Evolutionary conservation across 35 echinoderm and acorn worm species (phyloP), one percentile per base, ranked within the genome.

Genomic region (Ophioderma brevispina): DNA sequence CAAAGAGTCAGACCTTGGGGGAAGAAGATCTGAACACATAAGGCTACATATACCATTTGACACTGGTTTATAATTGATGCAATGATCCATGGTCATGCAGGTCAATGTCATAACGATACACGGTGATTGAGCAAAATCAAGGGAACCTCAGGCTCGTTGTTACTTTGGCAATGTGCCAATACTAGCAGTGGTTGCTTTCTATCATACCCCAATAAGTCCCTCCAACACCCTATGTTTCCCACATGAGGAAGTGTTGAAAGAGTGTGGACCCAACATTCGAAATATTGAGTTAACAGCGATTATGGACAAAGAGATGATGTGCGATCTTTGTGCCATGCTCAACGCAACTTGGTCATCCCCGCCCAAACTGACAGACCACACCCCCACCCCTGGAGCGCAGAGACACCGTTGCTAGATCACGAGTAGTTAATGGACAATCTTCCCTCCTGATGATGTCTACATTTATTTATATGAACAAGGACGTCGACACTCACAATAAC

Each of bases 221-320:
- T n/a, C n/a, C n/a, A 6, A 70, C 25, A 64, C 34, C 39, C 35
- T 34, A 18, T 55, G 40, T 23, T 80, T 90, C 18, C n/a, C 84
- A 37, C 40, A 56, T 5, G 34, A 13, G 13, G 32, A 63, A 55
- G 17, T 3, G 1, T 37, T 37, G 50, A 56, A 37, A 28, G 35
- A 39, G 55, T 76, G 34, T 89, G 64, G 80, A 87, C 35, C 83
- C 79, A 19, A 31, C 33, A 13, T 87, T 93, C 11, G 21, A 82
- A 80, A 88, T 41, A 32, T 81, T 33, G 39, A 94, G 55, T 41
- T 89, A 5, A 41, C 30, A 59, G 86, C 79, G 80, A 94, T 94
- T 40, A 94, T 94, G 92, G 92, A 55, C 87, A 94, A 40, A 94
- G 89, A 34, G 79, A 93, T 55, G 91, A 93, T n/a, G n/a, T 78